Evolutionary conservation across 1,140 invertebrate species (phyloP).

Genomic region (Drosophila busckii): DNA sequence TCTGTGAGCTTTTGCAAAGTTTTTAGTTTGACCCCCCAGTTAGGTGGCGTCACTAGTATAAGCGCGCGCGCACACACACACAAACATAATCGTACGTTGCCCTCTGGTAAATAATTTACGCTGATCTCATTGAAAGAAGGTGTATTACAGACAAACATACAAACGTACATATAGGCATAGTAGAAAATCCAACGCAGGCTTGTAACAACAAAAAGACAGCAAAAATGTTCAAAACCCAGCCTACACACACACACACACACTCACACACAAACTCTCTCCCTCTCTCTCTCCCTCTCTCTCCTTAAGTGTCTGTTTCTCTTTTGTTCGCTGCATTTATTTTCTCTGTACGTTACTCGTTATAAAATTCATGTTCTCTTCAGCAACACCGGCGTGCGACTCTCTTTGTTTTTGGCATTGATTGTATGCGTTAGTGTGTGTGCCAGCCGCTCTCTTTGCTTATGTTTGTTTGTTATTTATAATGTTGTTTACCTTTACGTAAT

Average conservation of each 20-base stretch:
- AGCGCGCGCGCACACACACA: conserved; percentile 11
- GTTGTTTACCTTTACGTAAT: conserved; percentile 76
- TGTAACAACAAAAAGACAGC: conserved; percentile 29
- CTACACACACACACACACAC: neutral
- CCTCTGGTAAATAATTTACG: conserved; percentile 52
- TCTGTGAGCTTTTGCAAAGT: too few relatives aligned
- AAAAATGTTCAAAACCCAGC: conserved; percentile 35
- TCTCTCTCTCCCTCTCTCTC: conserved; percentile 1
- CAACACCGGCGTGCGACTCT: conserved; percentile 12
- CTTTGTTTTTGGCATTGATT: conserved; percentile 21
- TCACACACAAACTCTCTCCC: conserved; percentile 12
- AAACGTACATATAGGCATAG: conserved; percentile 22
- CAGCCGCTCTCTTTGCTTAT: conserved; percentile 19
- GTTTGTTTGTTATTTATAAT: conserved; percentile 58
- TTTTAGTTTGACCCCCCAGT: too few relatives aligned
- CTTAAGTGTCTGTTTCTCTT: conserved; percentile 1
- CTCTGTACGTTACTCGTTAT: too few relatives aligned
- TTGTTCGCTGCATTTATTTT: too few relatives aligned
- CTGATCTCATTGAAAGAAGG: conserved; percentile 68
- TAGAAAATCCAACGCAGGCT: conserved; percentile 40
- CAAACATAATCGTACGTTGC: conserved; percentile 63
- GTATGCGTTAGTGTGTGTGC: conserved; percentile 1
- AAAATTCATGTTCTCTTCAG: too few relatives aligned
- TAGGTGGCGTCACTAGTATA: too few relatives aligned
- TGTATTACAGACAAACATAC: conserved; percentile 16